Conservation (phyloP, 23 tunicate genomes). For the Clavelina lepadiformis region DNA sequence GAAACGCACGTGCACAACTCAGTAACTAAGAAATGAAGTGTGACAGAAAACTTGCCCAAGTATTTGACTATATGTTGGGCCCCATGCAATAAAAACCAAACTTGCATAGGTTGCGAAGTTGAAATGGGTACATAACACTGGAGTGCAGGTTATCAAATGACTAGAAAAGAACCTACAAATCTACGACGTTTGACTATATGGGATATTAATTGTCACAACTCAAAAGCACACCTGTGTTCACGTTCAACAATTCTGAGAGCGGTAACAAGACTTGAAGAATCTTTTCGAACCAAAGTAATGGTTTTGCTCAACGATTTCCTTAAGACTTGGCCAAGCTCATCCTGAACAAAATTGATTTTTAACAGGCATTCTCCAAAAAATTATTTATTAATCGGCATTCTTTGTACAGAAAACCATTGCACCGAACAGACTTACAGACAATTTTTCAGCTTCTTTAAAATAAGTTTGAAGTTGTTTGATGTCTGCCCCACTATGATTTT, state of each 20-base stretch:
- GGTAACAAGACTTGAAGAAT: slow-evolving; percentile 61
- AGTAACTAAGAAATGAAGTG: no score
- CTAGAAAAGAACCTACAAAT: no score
- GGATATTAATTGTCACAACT: no score
- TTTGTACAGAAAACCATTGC: background rate
- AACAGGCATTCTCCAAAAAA: no score
- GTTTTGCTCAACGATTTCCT: slow-evolving; percentile 56
- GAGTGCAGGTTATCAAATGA: no score
- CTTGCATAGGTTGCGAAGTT: no score
- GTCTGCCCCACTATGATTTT: slow-evolving; percentile 63
- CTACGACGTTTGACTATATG: no score
- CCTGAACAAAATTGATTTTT: slow-evolving; percentile 21
- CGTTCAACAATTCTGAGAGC: slow-evolving; percentile 86
- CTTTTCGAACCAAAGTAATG: slow-evolving; percentile 47
- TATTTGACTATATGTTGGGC: no score
- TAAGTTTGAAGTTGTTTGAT: slow-evolving; percentile 72
- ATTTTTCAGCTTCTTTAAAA: slow-evolving; percentile 75
- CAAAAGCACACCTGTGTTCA: slow-evolving; percentile 78
- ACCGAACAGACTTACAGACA: slow-evolving; percentile 43
- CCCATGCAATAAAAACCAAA: no score
- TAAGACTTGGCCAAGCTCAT: slow-evolving; percentile 62
- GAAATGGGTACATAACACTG: no score
- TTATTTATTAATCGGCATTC: background rate
- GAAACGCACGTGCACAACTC: no score
- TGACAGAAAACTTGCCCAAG: no score